Conservation (phyloP, 2,888 invertebrate species). For the Philonicus albiceps region DNA sequence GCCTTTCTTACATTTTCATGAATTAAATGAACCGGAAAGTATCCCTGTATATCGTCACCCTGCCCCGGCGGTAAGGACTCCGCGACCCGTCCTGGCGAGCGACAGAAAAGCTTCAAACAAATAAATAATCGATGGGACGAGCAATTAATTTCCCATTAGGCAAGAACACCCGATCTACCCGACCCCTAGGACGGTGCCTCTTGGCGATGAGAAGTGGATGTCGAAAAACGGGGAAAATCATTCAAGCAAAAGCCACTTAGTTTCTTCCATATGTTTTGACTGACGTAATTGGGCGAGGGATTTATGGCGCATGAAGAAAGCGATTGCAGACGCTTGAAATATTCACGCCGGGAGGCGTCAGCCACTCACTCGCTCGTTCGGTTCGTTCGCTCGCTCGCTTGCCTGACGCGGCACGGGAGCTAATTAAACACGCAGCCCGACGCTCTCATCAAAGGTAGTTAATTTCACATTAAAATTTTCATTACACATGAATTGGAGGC, state of each 20-base stretch:
- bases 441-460: neutral
- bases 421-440: constrained; percentile 9
- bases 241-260: constrained; percentile 34
- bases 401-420: neutral
- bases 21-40: constrained; percentile 41
- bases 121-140: constrained; percentile 52
- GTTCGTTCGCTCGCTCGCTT: no score
- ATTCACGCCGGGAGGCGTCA: constrained; percentile 19
- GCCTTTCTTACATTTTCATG: constrained; percentile 33
- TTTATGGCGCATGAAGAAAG: constrained; percentile 36
- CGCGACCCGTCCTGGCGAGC: neutral
- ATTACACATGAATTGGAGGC: neutral
- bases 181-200: neutral
- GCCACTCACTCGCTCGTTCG: neutral
- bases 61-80: neutral
- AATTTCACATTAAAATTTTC: constrained; percentile 29
- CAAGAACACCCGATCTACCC: constrained; percentile 35
- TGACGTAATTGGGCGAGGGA: constrained; percentile 34
- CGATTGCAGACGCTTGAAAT: constrained; percentile 23
- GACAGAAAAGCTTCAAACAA: constrained; percentile 49
- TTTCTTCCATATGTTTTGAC: constrained; percentile 35
- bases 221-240: constrained; percentile 23
- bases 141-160: constrained; percentile 53
- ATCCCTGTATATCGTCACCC: constrained; percentile 22
- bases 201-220: constrained; percentile 7